Percentiles rank a stretch among this genome's conserved stretches.
These are phyloP conservation scores for Helicoverpa zea DNA, from an alignment of 1,140 invertebrate genomes.

Conservation along the genomic window DNA sequence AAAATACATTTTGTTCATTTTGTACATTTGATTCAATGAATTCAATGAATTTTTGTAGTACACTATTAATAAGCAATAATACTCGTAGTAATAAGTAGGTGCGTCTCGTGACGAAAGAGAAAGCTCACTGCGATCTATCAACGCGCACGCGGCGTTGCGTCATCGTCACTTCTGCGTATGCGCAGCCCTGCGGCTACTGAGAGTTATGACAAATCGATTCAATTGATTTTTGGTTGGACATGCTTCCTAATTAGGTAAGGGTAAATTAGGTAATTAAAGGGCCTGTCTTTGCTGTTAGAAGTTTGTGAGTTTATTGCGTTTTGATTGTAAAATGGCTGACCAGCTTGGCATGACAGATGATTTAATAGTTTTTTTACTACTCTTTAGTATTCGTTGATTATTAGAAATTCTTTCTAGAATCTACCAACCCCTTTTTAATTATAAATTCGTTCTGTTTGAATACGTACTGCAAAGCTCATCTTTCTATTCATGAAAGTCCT, in stretches of 20 bases:
- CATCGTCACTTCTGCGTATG: constrained; percentile 51
- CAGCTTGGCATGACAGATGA: no score
- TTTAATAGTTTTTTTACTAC: no score
- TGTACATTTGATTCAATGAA: no score
- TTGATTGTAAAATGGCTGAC: no score
- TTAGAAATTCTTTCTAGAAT: no score
- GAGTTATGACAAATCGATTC: constrained; percentile 21
- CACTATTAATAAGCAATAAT: constrained; percentile 1
- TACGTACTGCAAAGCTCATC: not conserved
- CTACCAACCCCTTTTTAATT: not conserved
- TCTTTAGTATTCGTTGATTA: no score
- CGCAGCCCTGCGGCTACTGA: constrained; percentile 19
- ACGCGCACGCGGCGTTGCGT: constrained; percentile 38
- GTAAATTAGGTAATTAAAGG: no score
- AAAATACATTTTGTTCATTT: no score
- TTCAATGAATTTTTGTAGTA: no score
- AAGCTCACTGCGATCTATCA: constrained; percentile 26
- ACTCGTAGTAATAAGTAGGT: not conserved
- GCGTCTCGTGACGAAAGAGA: constrained; percentile 22
- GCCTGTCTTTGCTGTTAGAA: no score
- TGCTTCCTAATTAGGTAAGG: not conserved
- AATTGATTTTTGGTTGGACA: not conserved
- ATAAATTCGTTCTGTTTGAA: not conserved
- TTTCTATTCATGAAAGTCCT: constrained; percentile 1
- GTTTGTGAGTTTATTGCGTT: no score